A percentile compares a stretch with the other conserved stretches of the same genome.
phyloP scores from a whole-genome alignment of 2,113 vertebrate species.

The Chaenocephalus aceratus region DNA sequence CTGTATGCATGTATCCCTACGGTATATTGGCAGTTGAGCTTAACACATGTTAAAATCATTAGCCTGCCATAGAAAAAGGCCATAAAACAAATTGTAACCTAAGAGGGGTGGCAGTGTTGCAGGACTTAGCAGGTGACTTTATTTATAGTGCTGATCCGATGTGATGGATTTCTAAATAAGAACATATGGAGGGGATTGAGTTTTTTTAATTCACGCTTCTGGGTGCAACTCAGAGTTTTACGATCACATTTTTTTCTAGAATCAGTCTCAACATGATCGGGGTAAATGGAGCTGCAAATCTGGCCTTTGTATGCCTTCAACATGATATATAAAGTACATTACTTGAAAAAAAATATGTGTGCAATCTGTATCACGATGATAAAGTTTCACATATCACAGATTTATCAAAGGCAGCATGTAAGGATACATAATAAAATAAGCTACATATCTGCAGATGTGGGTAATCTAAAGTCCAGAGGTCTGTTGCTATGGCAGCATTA shows the following conservation, averaged over 20 bases:
- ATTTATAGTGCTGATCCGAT: conserved; percentile 56
- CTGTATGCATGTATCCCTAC: conserved; percentile 1
- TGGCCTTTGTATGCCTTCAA: neutral
- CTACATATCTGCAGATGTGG: neutral
- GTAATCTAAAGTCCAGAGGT: neutral
- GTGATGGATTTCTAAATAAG: conserved; percentile 48
- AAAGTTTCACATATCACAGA: neutral
- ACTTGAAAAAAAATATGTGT: neutral
- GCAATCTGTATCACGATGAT: neutral
- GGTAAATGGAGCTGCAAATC: neutral
- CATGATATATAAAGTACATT: neutral
- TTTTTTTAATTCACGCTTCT: neutral
- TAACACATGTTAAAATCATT: conserved; percentile 63
- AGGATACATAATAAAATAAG: neutral
- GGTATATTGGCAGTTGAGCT: conserved; percentile 21
- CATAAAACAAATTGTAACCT: conserved; percentile 57
- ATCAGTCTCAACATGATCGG: neutral
- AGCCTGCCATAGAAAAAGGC: conserved; percentile 33
- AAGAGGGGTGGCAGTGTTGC: conserved; percentile 41
- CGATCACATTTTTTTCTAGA: neutral
- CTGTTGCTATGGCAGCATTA: neutral
- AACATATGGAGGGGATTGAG: conserved; percentile 35
- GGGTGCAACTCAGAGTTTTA: neutral
- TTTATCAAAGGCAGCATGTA: conserved; percentile 16
- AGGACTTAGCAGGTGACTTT: conserved; percentile 51